Evolutionary conservation across 2,797 vertebrate species (phyloP).

Genomic region (Pterois miles): DNA sequence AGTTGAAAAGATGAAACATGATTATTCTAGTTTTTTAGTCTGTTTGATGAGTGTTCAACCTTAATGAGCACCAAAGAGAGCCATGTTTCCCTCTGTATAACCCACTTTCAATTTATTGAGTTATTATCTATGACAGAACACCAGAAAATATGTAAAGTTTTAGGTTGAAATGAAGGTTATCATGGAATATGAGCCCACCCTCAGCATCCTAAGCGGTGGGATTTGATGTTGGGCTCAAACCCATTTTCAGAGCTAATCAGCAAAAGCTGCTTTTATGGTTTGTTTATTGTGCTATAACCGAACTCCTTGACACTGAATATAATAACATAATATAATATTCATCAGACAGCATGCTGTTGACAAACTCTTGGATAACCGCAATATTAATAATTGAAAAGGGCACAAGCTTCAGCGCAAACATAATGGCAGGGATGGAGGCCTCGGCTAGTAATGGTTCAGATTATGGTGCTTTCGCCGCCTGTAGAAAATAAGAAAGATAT

Average conservation of each 20-base stretch:
- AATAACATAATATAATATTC: conserved; percentile 67
- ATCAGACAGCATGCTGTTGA: conserved; percentile 47
- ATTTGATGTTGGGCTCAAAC: conserved; percentile 14
- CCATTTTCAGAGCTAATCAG: conserved; percentile 23
- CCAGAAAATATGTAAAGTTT: neutral
- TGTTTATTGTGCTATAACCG: conserved; percentile 33
- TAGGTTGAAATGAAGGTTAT: conserved; percentile 4
- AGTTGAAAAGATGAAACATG: neutral
- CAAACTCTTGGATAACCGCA: conserved; percentile 58
- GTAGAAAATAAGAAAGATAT: neutral
- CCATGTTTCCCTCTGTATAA: conserved; percentile 3
- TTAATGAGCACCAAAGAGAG: conserved; percentile 43
- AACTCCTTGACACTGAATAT: conserved; percentile 37
- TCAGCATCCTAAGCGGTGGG: conserved; percentile 7
- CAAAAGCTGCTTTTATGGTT: conserved; percentile 19
- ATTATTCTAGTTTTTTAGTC: conserved; percentile 22
- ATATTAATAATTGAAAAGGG: conserved; percentile 75
- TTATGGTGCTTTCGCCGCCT: neutral
- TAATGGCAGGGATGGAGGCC: conserved; percentile 5
- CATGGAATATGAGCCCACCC: conserved; percentile 11
- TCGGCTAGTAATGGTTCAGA: neutral
- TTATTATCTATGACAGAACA: neutral
- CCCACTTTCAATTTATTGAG: conserved; percentile 25
- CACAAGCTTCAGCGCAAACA: conserved; percentile 53
- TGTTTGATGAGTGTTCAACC: conserved; percentile 33